phyloP scores from a whole-genome alignment of 2,888 invertebrate genomes.

The Cerastis leucographa region DNA sequence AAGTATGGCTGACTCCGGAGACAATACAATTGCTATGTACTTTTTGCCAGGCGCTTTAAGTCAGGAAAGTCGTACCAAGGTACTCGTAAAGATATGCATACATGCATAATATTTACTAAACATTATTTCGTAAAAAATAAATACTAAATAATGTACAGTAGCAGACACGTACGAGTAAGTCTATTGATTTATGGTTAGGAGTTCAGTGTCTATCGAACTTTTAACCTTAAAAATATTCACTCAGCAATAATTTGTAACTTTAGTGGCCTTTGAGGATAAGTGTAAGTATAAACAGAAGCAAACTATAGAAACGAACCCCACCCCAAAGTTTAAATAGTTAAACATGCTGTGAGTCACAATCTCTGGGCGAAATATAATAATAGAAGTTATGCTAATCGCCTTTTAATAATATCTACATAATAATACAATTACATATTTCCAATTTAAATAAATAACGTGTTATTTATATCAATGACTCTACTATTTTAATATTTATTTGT shows the following conservation, averaged over 20 bases:
- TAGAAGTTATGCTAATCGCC: slow-evolving; percentile 43
- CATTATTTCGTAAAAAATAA: background rate
- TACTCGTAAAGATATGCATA: background rate
- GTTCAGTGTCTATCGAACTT: background rate
- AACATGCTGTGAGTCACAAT: slow-evolving; percentile 41
- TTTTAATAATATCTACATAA: slow-evolving; percentile 47
- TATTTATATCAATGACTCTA: slow-evolving; percentile 58
- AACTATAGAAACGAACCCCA: background rate
- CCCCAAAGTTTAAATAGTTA: slow-evolving; percentile 15
- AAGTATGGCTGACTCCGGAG: background rate
- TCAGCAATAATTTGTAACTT: background rate
- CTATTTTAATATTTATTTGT: slow-evolving; percentile 28
- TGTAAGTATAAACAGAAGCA: slow-evolving; percentile 2
- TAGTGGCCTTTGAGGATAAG: background rate
- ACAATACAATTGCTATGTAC: slow-evolving; percentile 2
- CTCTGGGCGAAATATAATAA: slow-evolving; percentile 47
- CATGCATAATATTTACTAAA: background rate
- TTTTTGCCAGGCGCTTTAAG: slow-evolving; percentile 12
- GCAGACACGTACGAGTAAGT: background rate
- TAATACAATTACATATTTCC: slow-evolving; percentile 46
- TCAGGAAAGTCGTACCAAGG: background rate
- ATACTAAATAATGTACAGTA: background rate
- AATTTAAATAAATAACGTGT: slow-evolving; percentile 54
- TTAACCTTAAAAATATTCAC: background rate
- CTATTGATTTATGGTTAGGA: background rate